Evolutionary conservation across 2,888 invertebrate genomes (phyloP).

Genomic region (Bibio marci): DNA sequence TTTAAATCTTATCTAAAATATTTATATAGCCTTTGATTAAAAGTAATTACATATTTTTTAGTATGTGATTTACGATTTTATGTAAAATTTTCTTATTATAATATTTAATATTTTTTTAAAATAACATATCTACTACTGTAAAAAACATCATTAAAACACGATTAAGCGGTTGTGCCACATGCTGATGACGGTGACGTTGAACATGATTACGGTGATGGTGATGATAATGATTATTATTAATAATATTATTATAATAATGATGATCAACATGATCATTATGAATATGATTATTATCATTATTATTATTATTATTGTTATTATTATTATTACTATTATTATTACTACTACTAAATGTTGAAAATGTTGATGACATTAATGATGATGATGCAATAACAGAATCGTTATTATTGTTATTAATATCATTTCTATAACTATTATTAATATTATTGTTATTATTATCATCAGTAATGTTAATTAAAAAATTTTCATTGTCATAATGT

Average conservation of each 20-base stretch:
- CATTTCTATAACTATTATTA: constrained; percentile 8
- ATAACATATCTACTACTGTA: constrained; percentile 28
- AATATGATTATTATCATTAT: not conserved
- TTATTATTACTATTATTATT: constrained; percentile 12
- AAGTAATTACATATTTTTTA: too few species aligned
- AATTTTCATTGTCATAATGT: constrained; percentile 2
- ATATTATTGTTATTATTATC: constrained; percentile 4
- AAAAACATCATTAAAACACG: constrained; percentile 25
- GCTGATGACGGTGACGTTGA: constrained; percentile 5
- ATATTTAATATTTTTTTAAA: too few species aligned
- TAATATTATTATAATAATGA: constrained; percentile 8
- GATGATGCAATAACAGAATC: constrained; percentile 1
- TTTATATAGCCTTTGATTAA: too few species aligned
- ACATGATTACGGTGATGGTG: constrained; percentile 5
- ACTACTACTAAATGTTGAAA: not conserved
- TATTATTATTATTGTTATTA: constrained; percentile 5
- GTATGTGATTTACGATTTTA: too few species aligned
- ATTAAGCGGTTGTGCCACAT: constrained; percentile 7
- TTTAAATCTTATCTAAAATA: too few species aligned
- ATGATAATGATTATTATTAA: constrained; percentile 10
- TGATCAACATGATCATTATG: not conserved
- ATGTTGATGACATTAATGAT: constrained; percentile 1
- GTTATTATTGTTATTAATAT: constrained; percentile 4
- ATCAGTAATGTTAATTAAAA: constrained; percentile 8
- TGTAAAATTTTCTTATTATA: too few species aligned